These are phyloP conservation scores for Poecilobothrus nobilitatus DNA, from an alignment of 2,888 invertebrate species.

Conservation along the genomic window DNA sequence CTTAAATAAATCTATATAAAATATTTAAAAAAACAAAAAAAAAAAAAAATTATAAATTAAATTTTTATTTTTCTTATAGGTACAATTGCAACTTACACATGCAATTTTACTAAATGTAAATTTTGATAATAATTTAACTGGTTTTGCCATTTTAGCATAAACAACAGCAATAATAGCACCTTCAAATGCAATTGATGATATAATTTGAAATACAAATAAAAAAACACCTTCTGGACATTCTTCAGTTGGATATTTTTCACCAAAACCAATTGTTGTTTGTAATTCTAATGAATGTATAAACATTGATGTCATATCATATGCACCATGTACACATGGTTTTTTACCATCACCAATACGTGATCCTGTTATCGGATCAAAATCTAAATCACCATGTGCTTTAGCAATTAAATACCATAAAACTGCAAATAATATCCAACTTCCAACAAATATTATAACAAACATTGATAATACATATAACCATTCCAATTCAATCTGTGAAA, in stretches of 20 bases:
- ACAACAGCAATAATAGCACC: conserved; percentile 55
- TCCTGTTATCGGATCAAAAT: conserved; percentile 48
- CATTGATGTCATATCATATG: conserved; percentile 53
- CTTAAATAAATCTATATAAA: conserved; percentile 64
- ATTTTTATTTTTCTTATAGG: background rate
- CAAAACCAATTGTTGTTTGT: conserved; percentile 78
- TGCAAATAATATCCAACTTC: conserved; percentile 73
- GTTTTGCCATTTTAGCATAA: conserved; percentile 71
- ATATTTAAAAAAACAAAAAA: too few species aligned
- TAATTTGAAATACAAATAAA: conserved; percentile 72
- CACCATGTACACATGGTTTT: conserved; percentile 51
- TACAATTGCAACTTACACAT: conserved; percentile 54
- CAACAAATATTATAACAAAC: conserved; percentile 75
- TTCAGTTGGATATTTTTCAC: conserved; percentile 68
- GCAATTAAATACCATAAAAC: conserved; percentile 69
- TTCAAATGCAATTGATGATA: conserved; percentile 52
- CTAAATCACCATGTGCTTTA: conserved; percentile 68
- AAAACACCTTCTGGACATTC: conserved; percentile 79
- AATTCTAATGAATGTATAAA: conserved; percentile 83
- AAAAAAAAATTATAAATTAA: background rate
- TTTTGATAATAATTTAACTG: conserved; percentile 65
- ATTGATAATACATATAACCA: conserved; percentile 88
- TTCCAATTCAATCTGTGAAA: conserved; percentile 51
- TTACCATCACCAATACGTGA: conserved; percentile 42
- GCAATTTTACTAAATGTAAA: conserved; percentile 73